phyloP scores from a whole-genome alignment of 2,888 invertebrate genomes.

The Apoda limacodes region DNA sequence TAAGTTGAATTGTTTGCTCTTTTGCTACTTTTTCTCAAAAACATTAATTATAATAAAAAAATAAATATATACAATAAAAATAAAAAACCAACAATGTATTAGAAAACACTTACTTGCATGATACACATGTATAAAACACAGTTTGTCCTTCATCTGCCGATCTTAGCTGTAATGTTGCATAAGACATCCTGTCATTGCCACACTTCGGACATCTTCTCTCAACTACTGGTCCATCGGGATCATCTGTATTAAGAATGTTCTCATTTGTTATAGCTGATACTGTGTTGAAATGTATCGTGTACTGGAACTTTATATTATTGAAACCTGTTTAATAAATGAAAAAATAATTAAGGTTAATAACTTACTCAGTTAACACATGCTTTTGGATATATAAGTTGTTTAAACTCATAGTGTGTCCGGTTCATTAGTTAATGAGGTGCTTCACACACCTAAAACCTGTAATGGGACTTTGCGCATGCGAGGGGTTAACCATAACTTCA shows the following conservation, averaged over 20 bases:
- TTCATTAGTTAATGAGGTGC: no score
- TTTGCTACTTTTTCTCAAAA: no score
- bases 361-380: no score
- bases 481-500: no score
- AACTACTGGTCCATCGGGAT: constrained; percentile 81
- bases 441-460: no score
- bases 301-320: constrained; percentile 73
- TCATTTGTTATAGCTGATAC: constrained; percentile 40
- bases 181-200: constrained; percentile 92
- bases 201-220: constrained; percentile 89
- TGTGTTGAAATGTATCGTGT: constrained; percentile 79
- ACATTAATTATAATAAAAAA: no score
- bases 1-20: no score
- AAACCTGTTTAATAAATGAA: constrained; percentile 72
- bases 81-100: constrained; percentile 2
- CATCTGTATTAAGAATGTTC: constrained; percentile 40
- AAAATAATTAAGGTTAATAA: no score
- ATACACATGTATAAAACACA: constrained; percentile 95
- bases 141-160: constrained; percentile 99
- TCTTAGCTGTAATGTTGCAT: constrained; percentile 92
- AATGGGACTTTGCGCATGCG: no score
- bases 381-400: no score
- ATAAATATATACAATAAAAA: no score
- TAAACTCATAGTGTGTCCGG: no score
- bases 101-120: constrained; percentile 80